Conservation (phyloP, 1,140 invertebrate species). For the Drosophila suzukii region DNA sequence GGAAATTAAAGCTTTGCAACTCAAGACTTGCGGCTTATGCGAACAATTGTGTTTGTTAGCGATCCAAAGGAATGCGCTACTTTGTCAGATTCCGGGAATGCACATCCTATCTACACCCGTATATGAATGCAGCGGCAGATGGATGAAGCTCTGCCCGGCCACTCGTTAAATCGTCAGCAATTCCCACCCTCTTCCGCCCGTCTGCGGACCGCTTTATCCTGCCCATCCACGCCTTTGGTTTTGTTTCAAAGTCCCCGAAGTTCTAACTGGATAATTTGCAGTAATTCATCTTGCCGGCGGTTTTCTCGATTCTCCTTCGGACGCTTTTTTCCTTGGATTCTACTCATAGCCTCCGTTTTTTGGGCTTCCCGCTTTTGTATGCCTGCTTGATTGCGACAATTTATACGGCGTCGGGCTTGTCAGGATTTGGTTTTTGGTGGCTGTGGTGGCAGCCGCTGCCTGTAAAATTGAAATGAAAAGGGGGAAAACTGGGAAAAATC, state of each 20-base stretch:
- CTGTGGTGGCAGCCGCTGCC: constrained; percentile 13
- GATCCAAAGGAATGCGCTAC: constrained; percentile 16
- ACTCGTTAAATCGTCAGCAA: constrained; percentile 50
- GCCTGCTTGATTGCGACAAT: constrained; percentile 75
- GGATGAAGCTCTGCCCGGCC: constrained; percentile 31
- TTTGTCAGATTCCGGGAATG: constrained; percentile 31
- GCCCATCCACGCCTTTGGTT: constrained; percentile 39
- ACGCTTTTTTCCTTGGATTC: constrained; percentile 21
- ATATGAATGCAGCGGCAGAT: constrained; percentile 26
- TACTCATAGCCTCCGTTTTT: constrained; percentile 8
- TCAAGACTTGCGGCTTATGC: constrained; percentile 1
- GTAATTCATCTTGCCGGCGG: constrained; percentile 76
- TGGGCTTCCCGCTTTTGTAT: constrained; percentile 38
- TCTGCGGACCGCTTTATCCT: constrained; percentile 32
- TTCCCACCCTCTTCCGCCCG: constrained; percentile 18
- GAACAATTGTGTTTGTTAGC: constrained; percentile 37
- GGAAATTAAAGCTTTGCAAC: constrained; percentile 3
- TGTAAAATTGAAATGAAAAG: constrained; percentile 53
- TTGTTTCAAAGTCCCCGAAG: constrained; percentile 57
- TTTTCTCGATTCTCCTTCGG: constrained; percentile 36
- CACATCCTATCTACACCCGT: constrained; percentile 14
- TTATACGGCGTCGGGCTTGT: constrained; percentile 68
- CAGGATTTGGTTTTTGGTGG: constrained; percentile 62
- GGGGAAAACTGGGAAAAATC: constrained; percentile 35
- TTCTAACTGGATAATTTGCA: constrained; percentile 79